phyloP scores from a whole-genome alignment of 2,797 vertebrate genomes.

The Ateles fusciceps region DNA sequence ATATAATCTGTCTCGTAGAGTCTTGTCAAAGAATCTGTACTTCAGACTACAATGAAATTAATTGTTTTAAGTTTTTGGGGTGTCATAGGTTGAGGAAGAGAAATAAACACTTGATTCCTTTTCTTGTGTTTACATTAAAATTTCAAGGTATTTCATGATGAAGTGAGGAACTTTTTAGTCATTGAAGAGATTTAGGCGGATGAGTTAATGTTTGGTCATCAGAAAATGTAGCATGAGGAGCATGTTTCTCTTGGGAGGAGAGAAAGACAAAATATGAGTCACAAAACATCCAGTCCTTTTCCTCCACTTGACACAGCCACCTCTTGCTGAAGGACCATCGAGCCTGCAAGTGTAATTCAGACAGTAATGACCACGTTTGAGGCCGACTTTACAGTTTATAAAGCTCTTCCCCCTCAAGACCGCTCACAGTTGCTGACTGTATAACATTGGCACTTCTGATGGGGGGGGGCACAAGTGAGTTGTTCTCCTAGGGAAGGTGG shows the following conservation, averaged over 20 bases:
- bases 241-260: constrained; percentile 64
- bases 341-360: background rate
- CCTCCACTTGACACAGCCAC: background rate
- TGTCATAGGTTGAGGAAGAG: constrained; percentile 6
- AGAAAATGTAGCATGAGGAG: constrained; percentile 46
- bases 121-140: constrained; percentile 50
- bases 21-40: constrained; percentile 26
- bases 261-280: constrained; percentile 65
- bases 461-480: background rate
- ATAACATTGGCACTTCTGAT: background rate
- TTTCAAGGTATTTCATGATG: constrained; percentile 38
- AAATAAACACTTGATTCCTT: constrained; percentile 2
- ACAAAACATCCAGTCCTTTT: constrained; percentile 42
- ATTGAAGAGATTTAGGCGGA: constrained; percentile 43
- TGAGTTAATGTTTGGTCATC: constrained; percentile 73
- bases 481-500: background rate
- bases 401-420: background rate
- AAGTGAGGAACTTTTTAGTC: constrained; percentile 54
- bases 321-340: background rate
- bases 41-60: constrained; percentile 2
- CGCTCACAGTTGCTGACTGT: background rate
- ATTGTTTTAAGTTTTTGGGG: constrained; percentile 13
- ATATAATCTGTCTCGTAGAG: constrained; percentile 15
- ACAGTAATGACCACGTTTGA: background rate
- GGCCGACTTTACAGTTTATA: background rate